Evolutionary conservation across 1,140 invertebrate species (phyloP), one percentile per base, ranked within the genome.

Genomic region (Belonocnema kinseyi): DNA sequence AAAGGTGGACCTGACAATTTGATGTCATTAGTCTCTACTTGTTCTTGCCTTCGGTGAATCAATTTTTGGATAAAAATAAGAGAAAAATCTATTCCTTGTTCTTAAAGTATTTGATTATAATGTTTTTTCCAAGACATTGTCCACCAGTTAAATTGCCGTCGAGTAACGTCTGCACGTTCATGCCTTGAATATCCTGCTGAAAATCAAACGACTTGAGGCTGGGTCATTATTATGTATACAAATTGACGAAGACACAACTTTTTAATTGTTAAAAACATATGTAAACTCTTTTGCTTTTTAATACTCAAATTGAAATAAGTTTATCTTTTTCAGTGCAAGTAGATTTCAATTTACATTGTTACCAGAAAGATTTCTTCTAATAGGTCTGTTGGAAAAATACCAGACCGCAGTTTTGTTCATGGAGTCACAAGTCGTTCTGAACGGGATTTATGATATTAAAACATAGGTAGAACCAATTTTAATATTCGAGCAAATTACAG

Each of bases 401-500:
- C 16, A 54, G n/a, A 54, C 17, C 53, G 7, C 17, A n/a, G n/a
- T 33, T 61, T 61, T 61, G 58, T 33, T 61, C 33, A 26, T 26
- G 19, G 56, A 19, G 10, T 58, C 26, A 21, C 40, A 11, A 46
- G 40, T 46, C 40, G 40, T 2, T 19, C 19, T 0, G 10, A 2
- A 58, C 56, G 56, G 56, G 56, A 58, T 58, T 21, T 26, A 58
- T 58, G 19, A 21, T 21, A 58, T 58, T 58, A 58, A 13, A 21
- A 21, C 21, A 58, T 26, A 58, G 56, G 56, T 26, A 33, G 21
- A 58, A 58, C 56, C 56, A 58, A 58, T 58, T 58, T 58, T 13
- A 58, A 58, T 58, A 58, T 58, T 58, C 21, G 56, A 58, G 21
- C 56, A 66, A 66, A 66, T 61, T 33, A 33, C 13, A 40, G 61